Conservation (phyloP, 1,140 invertebrate species). For the Vanessa tameamea region DNA sequence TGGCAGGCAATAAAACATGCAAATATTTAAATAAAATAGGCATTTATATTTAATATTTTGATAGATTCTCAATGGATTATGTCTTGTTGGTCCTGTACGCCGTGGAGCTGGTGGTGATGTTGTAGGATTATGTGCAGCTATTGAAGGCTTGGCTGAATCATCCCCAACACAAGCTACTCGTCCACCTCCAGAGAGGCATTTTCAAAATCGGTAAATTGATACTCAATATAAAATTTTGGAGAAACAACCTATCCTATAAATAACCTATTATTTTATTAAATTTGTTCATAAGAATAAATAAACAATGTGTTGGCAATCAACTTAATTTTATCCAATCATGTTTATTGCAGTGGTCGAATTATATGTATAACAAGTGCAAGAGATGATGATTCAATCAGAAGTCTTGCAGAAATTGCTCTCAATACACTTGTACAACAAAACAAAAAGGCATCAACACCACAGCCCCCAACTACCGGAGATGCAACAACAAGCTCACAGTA, state of each 20-base stretch:
- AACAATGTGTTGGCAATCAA: too few relatives aligned
- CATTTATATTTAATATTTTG: background rate
- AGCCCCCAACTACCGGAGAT: constrained; percentile 51
- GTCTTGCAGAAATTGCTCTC: constrained; percentile 91
- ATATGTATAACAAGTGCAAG: constrained; percentile 94
- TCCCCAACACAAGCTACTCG: constrained; percentile 82
- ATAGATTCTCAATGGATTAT: constrained; percentile 66
- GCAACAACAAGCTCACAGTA: constrained; percentile 50
- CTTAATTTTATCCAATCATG: background rate
- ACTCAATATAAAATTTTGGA: too few relatives aligned
- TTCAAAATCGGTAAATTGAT: constrained; percentile 78
- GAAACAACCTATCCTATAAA: too few relatives aligned
- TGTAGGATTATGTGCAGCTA: constrained; percentile 92
- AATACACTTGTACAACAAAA: constrained; percentile 90
- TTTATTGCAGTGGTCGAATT: constrained; percentile 87
- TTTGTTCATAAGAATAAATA: too few relatives aligned
- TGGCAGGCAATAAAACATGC: too few relatives aligned
- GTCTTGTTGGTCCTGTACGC: constrained; percentile 64
- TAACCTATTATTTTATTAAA: too few relatives aligned
- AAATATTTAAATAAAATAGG: too few relatives aligned
- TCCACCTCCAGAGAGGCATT: constrained; percentile 81
- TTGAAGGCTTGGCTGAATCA: constrained; percentile 91
- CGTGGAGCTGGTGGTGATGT: constrained; percentile 83
- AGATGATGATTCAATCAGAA: constrained; percentile 91
- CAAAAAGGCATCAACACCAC: constrained; percentile 81